phyloP scores from a whole-genome alignment of 2,888 invertebrate genomes.

The Nomada flava region DNA sequence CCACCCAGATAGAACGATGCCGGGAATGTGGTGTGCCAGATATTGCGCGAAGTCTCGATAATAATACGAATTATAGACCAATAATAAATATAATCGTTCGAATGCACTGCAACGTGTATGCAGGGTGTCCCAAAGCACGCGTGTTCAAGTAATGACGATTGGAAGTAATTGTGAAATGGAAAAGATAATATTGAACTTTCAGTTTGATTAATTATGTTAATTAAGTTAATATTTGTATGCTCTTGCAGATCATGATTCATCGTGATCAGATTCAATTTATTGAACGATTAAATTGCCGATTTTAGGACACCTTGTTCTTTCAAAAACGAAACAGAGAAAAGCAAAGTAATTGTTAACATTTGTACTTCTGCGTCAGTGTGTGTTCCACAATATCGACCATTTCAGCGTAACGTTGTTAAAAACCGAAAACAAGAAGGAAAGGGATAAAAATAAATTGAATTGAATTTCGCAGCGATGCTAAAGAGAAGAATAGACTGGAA shows the following conservation, averaged over 20 bases:
- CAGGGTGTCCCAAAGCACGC: neutral
- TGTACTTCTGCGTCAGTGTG: neutral
- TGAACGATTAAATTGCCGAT: neutral
- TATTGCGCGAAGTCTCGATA: conserved; percentile 16
- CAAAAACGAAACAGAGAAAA: neutral
- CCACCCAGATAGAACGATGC: conserved; percentile 29
- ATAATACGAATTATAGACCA: conserved; percentile 24
- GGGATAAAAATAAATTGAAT: neutral
- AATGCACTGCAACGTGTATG: neutral
- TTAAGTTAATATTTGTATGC: too few relatives aligned
- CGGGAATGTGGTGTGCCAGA: conserved; percentile 11
- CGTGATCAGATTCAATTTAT: neutral
- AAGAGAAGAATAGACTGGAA: conserved; percentile 43
- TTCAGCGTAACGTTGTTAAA: neutral
- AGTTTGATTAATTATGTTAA: too few relatives aligned
- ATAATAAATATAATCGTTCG: conserved; percentile 10
- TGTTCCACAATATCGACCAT: conserved; percentile 9
- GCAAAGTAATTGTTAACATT: conserved; percentile 7
- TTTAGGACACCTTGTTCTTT: neutral
- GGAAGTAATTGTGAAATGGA: too few relatives aligned
- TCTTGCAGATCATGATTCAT: neutral
- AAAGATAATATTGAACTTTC: neutral
- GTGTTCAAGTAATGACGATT: neutral
- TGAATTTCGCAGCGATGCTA: conserved; percentile 9
- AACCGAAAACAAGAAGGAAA: neutral